These are phyloP conservation scores for Dicerorhinus sumatrensis DNA, from an alignment of 2,113 vertebrate genomes.

Conservation along the genomic window DNA sequence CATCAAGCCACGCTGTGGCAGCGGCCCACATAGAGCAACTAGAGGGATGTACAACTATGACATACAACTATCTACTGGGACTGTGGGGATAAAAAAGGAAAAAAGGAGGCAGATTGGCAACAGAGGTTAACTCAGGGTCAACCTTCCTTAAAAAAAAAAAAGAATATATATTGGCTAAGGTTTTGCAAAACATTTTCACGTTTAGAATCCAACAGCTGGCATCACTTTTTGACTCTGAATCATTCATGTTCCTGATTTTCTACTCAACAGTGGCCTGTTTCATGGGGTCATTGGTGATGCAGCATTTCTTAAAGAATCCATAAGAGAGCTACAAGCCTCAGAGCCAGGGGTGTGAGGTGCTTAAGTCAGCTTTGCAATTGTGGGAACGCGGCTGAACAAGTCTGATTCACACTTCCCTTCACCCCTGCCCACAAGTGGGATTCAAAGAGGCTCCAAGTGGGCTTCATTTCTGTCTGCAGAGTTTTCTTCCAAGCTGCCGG, in stretches of 20 bases:
- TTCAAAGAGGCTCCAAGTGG: neutral
- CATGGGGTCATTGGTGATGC: neutral
- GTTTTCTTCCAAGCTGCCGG: neutral
- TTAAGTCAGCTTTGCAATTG: neutral
- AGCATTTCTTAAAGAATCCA: neutral
- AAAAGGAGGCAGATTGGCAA: too few relatives aligned
- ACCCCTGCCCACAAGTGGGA: neutral
- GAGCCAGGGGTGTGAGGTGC: neutral
- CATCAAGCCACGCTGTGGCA: too few relatives aligned
- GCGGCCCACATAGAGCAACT: too few relatives aligned
- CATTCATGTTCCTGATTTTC: neutral
- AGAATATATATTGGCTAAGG: neutral
- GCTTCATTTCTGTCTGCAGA: neutral
- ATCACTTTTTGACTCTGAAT: neutral
- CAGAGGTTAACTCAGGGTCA: too few relatives aligned
- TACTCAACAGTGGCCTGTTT: neutral
- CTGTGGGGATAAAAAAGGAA: too few relatives aligned
- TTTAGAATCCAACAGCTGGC: neutral
- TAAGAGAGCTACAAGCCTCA: neutral
- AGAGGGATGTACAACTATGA: too few relatives aligned
- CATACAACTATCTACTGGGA: too few relatives aligned
- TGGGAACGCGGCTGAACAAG: neutral
- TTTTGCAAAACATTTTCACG: neutral
- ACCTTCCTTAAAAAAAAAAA: too few relatives aligned
- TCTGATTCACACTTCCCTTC: neutral